Conservation (phyloP, 2,797 vertebrate genomes). For the Argentina silus region DNA sequence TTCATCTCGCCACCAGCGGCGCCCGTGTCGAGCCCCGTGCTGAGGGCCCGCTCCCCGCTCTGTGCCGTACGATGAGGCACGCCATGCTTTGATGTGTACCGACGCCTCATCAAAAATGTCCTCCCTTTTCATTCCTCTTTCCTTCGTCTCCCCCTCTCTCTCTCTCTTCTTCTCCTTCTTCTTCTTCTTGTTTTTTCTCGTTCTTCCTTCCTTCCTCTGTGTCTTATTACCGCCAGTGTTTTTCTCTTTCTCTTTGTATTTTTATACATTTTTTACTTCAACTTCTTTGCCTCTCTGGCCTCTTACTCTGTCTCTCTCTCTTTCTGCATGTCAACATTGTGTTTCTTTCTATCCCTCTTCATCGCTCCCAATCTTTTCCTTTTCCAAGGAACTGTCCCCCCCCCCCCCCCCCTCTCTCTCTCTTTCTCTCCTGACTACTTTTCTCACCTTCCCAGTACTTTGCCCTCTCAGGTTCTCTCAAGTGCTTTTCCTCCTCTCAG, state of each 20-base stretch:
- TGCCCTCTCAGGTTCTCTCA: no score
- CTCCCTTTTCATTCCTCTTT: conserved; percentile 4
- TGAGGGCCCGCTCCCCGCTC: neutral
- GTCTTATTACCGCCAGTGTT: conserved; percentile 19
- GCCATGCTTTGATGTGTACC: neutral
- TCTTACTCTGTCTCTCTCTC: conserved; percentile 8
- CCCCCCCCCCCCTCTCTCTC: conserved; percentile 26
- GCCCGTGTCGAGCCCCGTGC: neutral
- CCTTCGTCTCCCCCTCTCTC: conserved; percentile 14
- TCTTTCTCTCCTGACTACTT: conserved; percentile 9
- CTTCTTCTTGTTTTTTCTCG: conserved; percentile 1
- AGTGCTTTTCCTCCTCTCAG: conserved; percentile 24
- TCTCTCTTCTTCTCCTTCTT: conserved; percentile 12
- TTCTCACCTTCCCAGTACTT: conserved; percentile 57
- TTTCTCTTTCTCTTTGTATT: conserved; percentile 14
- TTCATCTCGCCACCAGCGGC: conserved; percentile 8
- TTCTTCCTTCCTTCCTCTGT: conserved; percentile 11
- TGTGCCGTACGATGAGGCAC: neutral
- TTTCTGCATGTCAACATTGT: conserved; percentile 16
- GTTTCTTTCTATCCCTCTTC: neutral
- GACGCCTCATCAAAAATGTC: neutral
- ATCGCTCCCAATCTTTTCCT: neutral
- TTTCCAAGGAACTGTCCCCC: no score
- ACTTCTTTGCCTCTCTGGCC: no score
- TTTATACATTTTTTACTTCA: neutral